A percentile compares a stretch with the other conserved stretches of the same genome.
phyloP scores from a whole-genome alignment of 2,797 vertebrate species.

The Pantherophis alleghaniensis region DNA sequence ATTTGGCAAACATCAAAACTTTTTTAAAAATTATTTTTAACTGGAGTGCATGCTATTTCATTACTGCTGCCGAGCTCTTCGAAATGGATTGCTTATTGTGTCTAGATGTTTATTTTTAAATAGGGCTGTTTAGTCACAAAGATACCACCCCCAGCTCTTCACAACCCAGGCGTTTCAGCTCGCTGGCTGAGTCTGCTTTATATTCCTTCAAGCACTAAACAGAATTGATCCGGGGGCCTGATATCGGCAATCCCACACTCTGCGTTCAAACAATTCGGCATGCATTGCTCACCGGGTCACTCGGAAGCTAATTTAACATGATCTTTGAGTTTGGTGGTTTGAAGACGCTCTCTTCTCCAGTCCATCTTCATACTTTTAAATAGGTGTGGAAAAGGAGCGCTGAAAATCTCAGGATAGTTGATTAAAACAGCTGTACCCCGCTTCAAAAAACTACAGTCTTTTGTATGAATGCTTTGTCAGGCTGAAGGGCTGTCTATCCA shows the following conservation, averaged over 20 bases:
- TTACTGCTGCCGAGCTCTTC: not conserved
- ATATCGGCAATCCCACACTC: not conserved
- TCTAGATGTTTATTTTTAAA: not conserved
- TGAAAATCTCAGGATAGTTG: not conserved
- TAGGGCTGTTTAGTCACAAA: not conserved
- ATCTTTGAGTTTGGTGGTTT: not conserved
- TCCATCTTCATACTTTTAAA: not conserved
- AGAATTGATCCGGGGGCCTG: not conserved
- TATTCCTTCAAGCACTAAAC: not conserved
- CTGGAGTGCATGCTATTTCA: not conserved
- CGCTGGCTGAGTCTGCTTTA: not conserved
- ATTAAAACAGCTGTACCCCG: not conserved
- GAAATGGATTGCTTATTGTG: not conserved
- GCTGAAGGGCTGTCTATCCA: not conserved
- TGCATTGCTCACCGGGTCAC: not conserved
- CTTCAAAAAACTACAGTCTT: not conserved
- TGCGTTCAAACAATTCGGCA: not conserved
- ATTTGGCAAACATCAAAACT: not conserved
- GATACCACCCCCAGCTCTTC: not conserved
- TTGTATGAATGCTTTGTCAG: not conserved
- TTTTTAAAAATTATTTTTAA: not conserved
- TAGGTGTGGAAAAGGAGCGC: not conserved
- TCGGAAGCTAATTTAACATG: not conserved
- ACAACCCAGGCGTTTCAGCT: not conserved
- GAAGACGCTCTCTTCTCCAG: not conserved